These are phyloP conservation scores for Polypterus bichir DNA, from an alignment of 2,113 vertebrate species.

Conservation along the genomic window DNA sequence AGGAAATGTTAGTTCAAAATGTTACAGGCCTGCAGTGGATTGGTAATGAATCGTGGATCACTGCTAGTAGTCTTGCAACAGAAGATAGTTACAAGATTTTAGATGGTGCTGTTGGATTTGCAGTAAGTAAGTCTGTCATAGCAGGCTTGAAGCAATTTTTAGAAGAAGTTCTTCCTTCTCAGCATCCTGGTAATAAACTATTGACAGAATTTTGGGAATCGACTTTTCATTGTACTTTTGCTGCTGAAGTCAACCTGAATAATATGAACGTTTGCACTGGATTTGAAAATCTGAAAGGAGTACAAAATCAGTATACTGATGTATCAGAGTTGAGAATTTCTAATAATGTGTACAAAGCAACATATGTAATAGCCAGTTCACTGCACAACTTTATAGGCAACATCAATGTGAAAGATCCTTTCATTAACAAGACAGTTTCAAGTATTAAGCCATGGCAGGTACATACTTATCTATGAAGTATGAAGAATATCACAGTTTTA, in stretches of 20 bases:
- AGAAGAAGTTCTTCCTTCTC: neutral
- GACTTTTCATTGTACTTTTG: neutral
- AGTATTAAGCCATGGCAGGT: neutral
- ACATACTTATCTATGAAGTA: neutral
- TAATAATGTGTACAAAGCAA: neutral
- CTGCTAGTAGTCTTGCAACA: neutral
- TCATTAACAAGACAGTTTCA: too few relatives aligned
- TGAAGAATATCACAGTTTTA: neutral
- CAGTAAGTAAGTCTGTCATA: constrained; percentile 1
- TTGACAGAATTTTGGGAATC: constrained; percentile 5
- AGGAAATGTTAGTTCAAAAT: neutral
- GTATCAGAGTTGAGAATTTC: neutral
- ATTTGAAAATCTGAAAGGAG: neutral
- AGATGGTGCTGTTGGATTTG: neutral
- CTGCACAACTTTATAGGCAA: too few relatives aligned
- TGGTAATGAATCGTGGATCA: constrained; percentile 1
- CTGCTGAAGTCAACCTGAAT: neutral
- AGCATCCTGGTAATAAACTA: neutral
- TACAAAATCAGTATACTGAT: neutral
- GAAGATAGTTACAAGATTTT: neutral
- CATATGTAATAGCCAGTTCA: too few relatives aligned
- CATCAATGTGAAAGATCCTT: too few relatives aligned
- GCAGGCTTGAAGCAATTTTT: neutral
- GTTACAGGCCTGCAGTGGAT: constrained; percentile 6
- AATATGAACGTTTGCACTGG: neutral